These are phyloP conservation scores for Endomychus coccineus DNA, from an alignment of 2,888 invertebrate genomes.

Conservation along the genomic window DNA sequence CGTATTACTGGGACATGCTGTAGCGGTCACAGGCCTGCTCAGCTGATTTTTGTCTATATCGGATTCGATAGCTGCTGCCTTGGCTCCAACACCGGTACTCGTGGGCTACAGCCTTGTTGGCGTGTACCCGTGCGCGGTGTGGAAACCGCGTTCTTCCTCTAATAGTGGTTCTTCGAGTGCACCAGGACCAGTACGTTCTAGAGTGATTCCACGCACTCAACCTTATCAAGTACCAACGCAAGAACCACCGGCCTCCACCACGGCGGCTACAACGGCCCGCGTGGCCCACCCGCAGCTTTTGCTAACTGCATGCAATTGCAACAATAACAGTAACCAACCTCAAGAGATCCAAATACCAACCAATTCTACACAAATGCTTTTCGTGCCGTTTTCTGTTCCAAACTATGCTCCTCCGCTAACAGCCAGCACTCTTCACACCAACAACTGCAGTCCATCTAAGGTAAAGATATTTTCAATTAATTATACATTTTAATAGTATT, in stretches of 20 bases:
- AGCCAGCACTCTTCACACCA: constrained; percentile 37
- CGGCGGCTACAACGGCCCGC: constrained; percentile 27
- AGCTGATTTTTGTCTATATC: constrained; percentile 27
- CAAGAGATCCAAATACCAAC: constrained; percentile 26
- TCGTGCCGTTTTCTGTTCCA: constrained; percentile 45
- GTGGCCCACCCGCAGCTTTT: constrained; percentile 28
- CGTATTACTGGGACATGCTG: constrained; percentile 7
- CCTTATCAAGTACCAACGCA: constrained; percentile 14
- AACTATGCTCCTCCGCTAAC: constrained; percentile 43
- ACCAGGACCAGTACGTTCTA: constrained; percentile 18
- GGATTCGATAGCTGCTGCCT: constrained; percentile 37
- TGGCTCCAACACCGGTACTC: constrained; percentile 43
- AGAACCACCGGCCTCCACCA: constrained; percentile 4
- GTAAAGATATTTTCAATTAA: constrained; percentile 28
- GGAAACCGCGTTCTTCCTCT: constrained; percentile 16
- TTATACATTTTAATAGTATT: too few relatives aligned
- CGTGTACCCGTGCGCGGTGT: constrained; percentile 51
- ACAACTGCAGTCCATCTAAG: constrained; percentile 43
- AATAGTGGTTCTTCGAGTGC: constrained; percentile 14
- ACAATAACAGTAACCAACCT: constrained; percentile 24
- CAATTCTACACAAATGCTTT: constrained; percentile 42
- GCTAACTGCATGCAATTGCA: constrained; percentile 36
- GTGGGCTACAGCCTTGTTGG: constrained; percentile 50
- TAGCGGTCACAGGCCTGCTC: constrained; percentile 8
- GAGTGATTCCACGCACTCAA: constrained; percentile 12